phyloP scores from a whole-genome alignment of 2,113 vertebrate species.

The Baryphthengus martii region DNA sequence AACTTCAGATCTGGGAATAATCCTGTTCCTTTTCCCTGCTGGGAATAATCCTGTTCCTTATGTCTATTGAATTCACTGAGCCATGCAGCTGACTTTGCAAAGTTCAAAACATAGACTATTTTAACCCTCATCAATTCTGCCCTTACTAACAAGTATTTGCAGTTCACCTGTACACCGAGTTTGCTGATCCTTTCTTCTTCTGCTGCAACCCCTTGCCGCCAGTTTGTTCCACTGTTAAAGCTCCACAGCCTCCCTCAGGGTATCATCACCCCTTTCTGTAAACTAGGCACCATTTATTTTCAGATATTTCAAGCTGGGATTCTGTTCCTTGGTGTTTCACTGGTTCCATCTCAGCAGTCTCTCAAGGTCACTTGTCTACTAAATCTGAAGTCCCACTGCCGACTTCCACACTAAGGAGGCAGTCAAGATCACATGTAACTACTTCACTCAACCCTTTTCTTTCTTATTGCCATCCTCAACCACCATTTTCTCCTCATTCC shows the following conservation, averaged over 20 bases:
- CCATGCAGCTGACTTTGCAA: not conserved
- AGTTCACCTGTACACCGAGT: not conserved
- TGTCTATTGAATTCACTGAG: not conserved
- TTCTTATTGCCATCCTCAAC: not conserved
- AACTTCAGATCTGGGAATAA: not conserved
- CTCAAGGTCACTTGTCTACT: not conserved
- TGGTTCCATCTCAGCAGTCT: not conserved
- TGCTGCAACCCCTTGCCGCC: rapidly evolving
- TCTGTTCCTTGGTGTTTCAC: not conserved
- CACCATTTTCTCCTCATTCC: not conserved
- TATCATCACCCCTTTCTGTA: not conserved
- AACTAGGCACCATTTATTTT: not conserved
- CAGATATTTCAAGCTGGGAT: not conserved
- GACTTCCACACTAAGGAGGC: not conserved
- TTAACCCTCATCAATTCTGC: not conserved
- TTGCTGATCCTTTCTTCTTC: not conserved
- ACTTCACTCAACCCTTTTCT: not conserved
- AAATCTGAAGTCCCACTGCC: not conserved
- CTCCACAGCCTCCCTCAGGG: not conserved
- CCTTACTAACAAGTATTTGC: not conserved
- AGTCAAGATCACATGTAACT: not conserved
- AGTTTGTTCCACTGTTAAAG: not conserved
- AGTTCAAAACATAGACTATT: not conserved
- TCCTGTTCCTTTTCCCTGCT: not conserved
- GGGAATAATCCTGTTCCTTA: not conserved